Percentiles rank a stretch among this genome's conserved stretches.
Conservation (phyloP, 2,113 vertebrate genomes). For the Microtus richardsoni region DNA sequence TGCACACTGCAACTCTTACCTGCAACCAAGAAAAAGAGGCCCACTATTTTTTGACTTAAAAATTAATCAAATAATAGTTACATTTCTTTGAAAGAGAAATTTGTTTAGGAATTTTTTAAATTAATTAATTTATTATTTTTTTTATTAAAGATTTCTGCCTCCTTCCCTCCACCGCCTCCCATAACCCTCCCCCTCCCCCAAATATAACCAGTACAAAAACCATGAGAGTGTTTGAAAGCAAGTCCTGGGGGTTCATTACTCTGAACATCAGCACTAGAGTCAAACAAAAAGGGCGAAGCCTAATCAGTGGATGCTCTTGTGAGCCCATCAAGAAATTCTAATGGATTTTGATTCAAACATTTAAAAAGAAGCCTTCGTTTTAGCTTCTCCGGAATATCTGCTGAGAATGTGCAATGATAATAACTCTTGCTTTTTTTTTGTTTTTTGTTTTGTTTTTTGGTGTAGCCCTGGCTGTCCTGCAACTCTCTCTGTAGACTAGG, state of each 20-base stretch:
- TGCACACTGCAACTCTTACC: background rate
- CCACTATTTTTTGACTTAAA: background rate
- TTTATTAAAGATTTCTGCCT: no score
- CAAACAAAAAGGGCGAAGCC: background rate
- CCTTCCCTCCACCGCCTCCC: no score
- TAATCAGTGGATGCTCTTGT: background rate
- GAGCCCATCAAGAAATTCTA: background rate
- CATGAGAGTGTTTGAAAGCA: background rate
- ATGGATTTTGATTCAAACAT: background rate
- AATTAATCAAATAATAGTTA: background rate
- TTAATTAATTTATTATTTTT: no score
- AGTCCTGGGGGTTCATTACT: background rate
- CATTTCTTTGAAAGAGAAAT: background rate
- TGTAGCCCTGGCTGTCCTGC: background rate
- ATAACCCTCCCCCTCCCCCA: no score
- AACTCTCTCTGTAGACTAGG: background rate
- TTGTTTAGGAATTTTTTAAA: background rate
- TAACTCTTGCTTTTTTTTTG: background rate
- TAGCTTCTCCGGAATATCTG: background rate
- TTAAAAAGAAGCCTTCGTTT: background rate
- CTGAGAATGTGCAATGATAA: background rate
- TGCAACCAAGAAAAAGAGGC: background rate
- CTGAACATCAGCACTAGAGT: no score
- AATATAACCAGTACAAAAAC: background rate
- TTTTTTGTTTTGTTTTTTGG: background rate